Evolutionary conservation across 1,140 invertebrate genomes (phyloP).

Genomic region (Agraylea sexmaculata): DNA sequence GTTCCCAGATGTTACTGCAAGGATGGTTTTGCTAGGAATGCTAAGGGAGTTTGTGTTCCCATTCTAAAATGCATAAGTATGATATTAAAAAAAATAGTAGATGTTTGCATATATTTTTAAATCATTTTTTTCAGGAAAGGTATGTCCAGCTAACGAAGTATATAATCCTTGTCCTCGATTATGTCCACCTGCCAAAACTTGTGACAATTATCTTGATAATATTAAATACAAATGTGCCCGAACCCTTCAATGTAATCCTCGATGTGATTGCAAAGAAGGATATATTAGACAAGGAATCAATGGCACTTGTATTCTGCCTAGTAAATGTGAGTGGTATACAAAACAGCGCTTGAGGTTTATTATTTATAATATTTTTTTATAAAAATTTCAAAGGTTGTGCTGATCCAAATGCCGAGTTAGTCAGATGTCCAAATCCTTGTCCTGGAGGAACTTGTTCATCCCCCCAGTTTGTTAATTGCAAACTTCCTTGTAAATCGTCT

Average conservation of each 20-base stretch:
- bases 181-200: constrained; percentile 9
- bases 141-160: constrained; percentile 4
- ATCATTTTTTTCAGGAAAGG: constrained; percentile 6
- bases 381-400: constrained; percentile 2
- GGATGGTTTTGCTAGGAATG: constrained; percentile 33
- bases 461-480: neutral
- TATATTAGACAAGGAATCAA: constrained; percentile 4
- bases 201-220: neutral
- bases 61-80: constrained; percentile 23
- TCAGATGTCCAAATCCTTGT: constrained; percentile 3
- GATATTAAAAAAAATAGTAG: constrained; percentile 4
- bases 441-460: constrained; percentile 4
- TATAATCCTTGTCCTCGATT: constrained; percentile 8
- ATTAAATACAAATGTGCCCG: constrained; percentile 4
- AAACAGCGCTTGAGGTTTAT: too few species aligned
- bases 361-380: too few species aligned
- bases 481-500: neutral
- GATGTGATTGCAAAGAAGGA: constrained; percentile 4
- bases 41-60: constrained; percentile 31
- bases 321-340: constrained; percentile 1
- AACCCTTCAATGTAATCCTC: neutral
- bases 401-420: constrained; percentile 2
- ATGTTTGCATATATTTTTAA: constrained; percentile 1
- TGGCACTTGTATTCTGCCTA: neutral
- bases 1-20: constrained; percentile 41